Conservation (phyloP, 2,113 vertebrate genomes). For the Erythrocercus mccallii region DNA sequence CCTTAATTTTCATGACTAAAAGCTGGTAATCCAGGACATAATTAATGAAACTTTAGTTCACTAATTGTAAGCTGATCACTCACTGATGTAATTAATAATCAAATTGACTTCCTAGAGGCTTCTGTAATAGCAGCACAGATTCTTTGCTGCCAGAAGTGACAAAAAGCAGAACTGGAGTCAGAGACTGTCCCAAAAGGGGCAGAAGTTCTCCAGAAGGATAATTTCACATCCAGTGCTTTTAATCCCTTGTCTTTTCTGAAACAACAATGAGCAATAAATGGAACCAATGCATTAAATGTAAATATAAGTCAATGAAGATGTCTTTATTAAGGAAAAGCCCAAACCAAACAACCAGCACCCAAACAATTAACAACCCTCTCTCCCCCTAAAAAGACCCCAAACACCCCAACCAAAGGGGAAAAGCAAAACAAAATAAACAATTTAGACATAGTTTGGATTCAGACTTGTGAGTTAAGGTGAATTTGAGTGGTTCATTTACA, state of each 20-base stretch:
- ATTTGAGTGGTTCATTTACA: not conserved
- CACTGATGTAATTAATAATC: not conserved
- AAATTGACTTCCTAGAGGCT: not conserved
- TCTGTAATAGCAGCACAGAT: not conserved
- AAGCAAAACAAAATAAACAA: not conserved
- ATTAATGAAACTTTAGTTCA: not conserved
- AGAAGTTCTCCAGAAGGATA: not conserved
- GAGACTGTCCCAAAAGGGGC: not conserved
- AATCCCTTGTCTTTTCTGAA: not conserved
- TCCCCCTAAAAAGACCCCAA: rapidly evolving
- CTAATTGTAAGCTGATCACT: not conserved
- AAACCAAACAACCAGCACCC: not conserved
- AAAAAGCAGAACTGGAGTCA: not conserved
- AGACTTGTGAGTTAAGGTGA: not conserved
- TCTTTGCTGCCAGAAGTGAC: not conserved
- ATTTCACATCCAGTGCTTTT: not conserved
- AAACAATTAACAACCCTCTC: not conserved
- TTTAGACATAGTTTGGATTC: not conserved
- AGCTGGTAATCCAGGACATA: not conserved
- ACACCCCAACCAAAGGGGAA: too few relatives aligned
- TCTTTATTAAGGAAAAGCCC: not conserved
- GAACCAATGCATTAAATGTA: not conserved
- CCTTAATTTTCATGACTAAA: not conserved
- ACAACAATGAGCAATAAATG: not conserved
- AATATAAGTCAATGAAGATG: not conserved